Conservation (phyloP, 2,113 vertebrate genomes). For the Pseudorasbora parva region DNA sequence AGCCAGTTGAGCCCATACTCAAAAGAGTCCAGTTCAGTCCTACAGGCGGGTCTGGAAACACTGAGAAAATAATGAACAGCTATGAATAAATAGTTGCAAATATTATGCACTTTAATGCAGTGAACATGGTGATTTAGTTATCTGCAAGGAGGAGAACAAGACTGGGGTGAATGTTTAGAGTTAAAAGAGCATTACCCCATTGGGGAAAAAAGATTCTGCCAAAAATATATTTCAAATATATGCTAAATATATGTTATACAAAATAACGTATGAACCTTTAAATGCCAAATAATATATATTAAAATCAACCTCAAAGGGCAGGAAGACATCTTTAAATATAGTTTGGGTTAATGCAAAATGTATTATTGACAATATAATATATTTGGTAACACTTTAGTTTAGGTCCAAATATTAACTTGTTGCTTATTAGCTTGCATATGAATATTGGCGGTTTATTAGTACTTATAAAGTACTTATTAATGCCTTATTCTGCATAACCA, state of each 20-base stretch:
- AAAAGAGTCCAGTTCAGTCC: constrained; percentile 89
- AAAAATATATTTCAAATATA: not conserved
- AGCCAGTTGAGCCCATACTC: constrained; percentile 79
- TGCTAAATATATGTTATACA: not conserved
- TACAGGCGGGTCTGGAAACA: constrained; percentile 69
- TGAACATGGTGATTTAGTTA: not conserved
- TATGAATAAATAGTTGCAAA: not conserved
- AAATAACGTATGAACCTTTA: too few relatives aligned
- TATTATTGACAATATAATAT: not conserved
- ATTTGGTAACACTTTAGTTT: too few relatives aligned
- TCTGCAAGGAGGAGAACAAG: not conserved
- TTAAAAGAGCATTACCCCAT: not conserved
- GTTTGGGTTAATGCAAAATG: not conserved
- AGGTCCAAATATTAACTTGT: too few relatives aligned
- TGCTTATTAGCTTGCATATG: not conserved
- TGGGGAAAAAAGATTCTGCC: too few relatives aligned
- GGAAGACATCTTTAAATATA: too few relatives aligned
- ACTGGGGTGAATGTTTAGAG: not conserved
- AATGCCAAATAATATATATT: too few relatives aligned
- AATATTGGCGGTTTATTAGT: too few relatives aligned
- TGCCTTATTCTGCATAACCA: too few relatives aligned
- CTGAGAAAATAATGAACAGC: constrained; percentile 9
- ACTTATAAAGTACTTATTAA: too few relatives aligned
- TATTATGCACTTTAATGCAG: not conserved
- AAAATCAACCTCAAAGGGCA: too few relatives aligned